Percentiles rank a stretch among this genome's conserved stretches.
Conservation (phyloP, 2,797 vertebrate species). For the Cirrhinus mrigala region DNA sequence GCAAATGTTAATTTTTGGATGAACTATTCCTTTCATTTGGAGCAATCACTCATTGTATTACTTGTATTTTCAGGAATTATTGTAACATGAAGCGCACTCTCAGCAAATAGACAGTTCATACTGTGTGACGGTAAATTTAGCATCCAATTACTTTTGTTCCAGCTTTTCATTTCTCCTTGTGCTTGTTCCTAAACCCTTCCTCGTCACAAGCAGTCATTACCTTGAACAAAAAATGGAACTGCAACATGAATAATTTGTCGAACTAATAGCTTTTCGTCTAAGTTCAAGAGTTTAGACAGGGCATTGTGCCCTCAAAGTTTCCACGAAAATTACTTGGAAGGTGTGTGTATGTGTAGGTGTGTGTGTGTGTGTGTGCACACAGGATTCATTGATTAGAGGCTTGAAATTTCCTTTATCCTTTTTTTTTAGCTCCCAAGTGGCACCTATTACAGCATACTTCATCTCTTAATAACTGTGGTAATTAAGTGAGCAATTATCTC, state of each 20-base stretch:
- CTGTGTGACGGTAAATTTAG: background rate
- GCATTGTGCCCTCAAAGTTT: slow-evolving; percentile 7
- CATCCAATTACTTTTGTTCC: slow-evolving; percentile 15
- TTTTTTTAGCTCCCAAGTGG: background rate
- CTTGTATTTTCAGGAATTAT: background rate
- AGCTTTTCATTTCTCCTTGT: slow-evolving; percentile 10
- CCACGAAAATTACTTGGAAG: background rate
- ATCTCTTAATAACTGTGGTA: slow-evolving; percentile 48
- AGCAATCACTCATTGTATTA: background rate
- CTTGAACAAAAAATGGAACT: background rate
- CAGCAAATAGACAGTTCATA: background rate
- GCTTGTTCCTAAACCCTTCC: background rate
- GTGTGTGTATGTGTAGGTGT: background rate
- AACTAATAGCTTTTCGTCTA: slow-evolving; percentile 23
- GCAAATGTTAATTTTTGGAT: background rate
- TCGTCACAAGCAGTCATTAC: background rate
- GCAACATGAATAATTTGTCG: background rate
- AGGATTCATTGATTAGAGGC: slow-evolving; percentile 9
- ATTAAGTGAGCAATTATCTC: slow-evolving; percentile 63
- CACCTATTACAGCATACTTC: slow-evolving; percentile 31
- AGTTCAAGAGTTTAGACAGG: slow-evolving; percentile 4
- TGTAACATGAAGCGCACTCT: background rate
- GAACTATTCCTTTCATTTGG: background rate
- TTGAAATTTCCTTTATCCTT: background rate
- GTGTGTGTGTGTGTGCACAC: background rate